Evolutionary conservation across 2,113 vertebrate species (phyloP).

Genomic region (Poeciliopsis retropinna): DNA sequence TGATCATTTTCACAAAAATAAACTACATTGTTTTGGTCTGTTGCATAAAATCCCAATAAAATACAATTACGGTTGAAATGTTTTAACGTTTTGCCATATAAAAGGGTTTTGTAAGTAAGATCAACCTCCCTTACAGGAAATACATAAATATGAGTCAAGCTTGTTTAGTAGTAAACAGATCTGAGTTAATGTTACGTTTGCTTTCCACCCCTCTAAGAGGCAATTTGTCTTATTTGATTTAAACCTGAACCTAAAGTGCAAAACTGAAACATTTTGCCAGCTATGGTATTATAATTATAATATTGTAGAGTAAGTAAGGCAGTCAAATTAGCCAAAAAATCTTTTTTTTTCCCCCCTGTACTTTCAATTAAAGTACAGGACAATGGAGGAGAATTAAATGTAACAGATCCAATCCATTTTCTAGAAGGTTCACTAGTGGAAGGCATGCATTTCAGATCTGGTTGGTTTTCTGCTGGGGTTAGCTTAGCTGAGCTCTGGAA

Average conservation of each 20-base stretch:
- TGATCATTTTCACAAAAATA: neutral
- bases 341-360: neutral
- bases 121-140: neutral
- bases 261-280: slow-evolving; percentile 10
- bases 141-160: slow-evolving; percentile 20
- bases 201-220: slow-evolving; percentile 10
- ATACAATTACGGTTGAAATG: neutral
- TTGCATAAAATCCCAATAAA: neutral
- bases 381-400: neutral
- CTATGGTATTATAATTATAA: slow-evolving; percentile 11
- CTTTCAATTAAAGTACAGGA: neutral
- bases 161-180: slow-evolving; percentile 20
- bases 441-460: slow-evolving; percentile 19
- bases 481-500: neutral
- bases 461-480: neutral
- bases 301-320: slow-evolving; percentile 13
- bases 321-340: slow-evolving; percentile 7
- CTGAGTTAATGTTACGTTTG: slow-evolving; percentile 16
- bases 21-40: neutral
- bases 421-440: slow-evolving; percentile 9
- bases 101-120: neutral
- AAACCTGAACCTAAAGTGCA: slow-evolving; percentile 30
- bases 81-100: neutral
- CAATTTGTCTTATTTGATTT: slow-evolving; percentile 14
- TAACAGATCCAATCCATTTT: neutral